Conservation (phyloP, 2,888 invertebrate species). For the Aelia acuminata region DNA sequence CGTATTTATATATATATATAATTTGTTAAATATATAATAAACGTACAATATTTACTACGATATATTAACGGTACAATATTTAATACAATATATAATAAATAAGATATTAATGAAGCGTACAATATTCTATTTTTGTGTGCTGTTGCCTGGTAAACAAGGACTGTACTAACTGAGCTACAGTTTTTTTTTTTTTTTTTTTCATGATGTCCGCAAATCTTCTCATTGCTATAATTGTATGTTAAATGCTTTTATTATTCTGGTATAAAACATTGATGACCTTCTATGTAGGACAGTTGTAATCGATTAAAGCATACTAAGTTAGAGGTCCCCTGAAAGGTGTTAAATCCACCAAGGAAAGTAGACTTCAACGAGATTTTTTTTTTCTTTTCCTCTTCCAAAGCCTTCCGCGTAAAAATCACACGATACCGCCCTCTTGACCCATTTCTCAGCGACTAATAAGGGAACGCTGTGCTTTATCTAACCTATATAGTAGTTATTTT, state of each 20-base stretch:
- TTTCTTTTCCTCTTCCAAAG: not conserved
- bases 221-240: too few species aligned
- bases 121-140: too few species aligned
- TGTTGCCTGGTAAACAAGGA: too few species aligned
- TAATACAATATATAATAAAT: too few species aligned
- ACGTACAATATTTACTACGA: too few species aligned
- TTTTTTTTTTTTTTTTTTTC: too few species aligned
- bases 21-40: too few species aligned
- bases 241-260: not conserved
- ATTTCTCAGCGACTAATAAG: not conserved
- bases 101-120: too few species aligned
- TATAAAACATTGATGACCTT: not conserved
- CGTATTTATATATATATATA: too few species aligned
- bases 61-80: too few species aligned
- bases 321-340: not conserved
- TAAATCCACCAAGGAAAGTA: not conserved
- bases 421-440: not conserved
- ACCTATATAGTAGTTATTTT: not conserved
- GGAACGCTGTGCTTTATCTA: not conserved
- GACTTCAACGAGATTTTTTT: not conserved
- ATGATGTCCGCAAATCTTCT: too few species aligned
- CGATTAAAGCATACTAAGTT: not conserved
- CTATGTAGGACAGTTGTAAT: not conserved
- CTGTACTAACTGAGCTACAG: too few species aligned
- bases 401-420: conserved; percentile 4